phyloP scores from a whole-genome alignment of 2,888 invertebrate species.

The Aphodius sticticus region DNA sequence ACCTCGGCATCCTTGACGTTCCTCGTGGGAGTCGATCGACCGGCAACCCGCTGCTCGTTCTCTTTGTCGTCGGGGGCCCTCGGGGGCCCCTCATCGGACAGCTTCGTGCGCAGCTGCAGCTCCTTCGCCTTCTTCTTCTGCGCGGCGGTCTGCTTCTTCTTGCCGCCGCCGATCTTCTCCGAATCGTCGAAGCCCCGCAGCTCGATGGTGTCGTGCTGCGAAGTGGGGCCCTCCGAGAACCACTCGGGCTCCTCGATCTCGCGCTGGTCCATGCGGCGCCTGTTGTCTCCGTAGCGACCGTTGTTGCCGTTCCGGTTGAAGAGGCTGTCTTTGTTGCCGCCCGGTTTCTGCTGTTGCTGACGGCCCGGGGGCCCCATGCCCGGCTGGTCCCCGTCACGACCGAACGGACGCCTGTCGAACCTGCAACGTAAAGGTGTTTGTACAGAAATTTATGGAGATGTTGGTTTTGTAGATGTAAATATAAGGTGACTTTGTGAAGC shows the following conservation, averaged over 20 bases:
- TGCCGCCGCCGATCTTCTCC: constrained; percentile 48
- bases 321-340: constrained; percentile 37
- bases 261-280: constrained; percentile 61
- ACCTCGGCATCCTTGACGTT: constrained; percentile 36
- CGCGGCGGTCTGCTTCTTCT: constrained; percentile 60
- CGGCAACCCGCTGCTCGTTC: constrained; percentile 10
- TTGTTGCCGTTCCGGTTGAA: constrained; percentile 58
- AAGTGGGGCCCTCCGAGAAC: constrained; percentile 89
- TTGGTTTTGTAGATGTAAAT: no score
- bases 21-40: background rate
- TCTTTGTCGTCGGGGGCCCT: constrained; percentile 39
- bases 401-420: constrained; percentile 67
- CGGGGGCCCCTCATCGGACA: constrained; percentile 24
- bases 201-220: constrained; percentile 92
- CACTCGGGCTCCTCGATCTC: constrained; percentile 89
- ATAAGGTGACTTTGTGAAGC: no score
- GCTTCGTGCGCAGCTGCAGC: background rate
- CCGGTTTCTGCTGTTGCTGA: constrained; percentile 7
- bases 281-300: constrained; percentile 51
- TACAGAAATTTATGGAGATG: no score
- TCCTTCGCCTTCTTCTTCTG: constrained; percentile 55
- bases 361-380: background rate
- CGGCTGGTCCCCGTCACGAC: constrained; percentile 61
- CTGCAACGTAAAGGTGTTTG: constrained; percentile 39
- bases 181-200: constrained; percentile 87